A percentile compares a stretch with the other conserved stretches of the same genome.
These are phyloP conservation scores for Rhagium mordax DNA, from an alignment of 2,888 invertebrate genomes.

Conservation along the genomic window DNA sequence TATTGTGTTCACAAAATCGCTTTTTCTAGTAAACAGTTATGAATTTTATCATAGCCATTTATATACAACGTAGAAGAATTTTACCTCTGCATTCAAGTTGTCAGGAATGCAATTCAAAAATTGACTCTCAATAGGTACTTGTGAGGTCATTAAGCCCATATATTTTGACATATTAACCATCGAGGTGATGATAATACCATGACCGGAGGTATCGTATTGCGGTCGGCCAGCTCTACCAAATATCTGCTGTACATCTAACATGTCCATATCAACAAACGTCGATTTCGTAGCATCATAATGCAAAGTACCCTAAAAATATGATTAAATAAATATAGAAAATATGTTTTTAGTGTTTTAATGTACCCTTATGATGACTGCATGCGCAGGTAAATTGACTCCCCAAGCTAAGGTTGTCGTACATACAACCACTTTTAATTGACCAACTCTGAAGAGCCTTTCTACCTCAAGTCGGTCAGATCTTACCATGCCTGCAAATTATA, in stretches of 20 bases:
- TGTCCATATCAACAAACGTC: conserved; percentile 94
- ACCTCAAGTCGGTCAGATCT: conserved; percentile 62
- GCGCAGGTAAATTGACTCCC: conserved; percentile 99
- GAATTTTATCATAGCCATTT: too few relatives aligned
- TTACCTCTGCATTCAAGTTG: conserved; percentile 97
- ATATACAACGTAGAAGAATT: too few relatives aligned
- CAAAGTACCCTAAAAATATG: conserved; percentile 86
- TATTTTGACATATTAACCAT: conserved; percentile 95
- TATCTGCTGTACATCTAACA: conserved; percentile 97
- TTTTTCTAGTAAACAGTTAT: too few relatives aligned
- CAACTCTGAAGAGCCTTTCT: conserved; percentile 92
- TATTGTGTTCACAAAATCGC: too few relatives aligned
- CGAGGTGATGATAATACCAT: conserved; percentile 95
- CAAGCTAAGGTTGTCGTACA: conserved; percentile 99
- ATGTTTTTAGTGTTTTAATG: conserved; percentile 48
- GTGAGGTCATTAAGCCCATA: conserved; percentile 93
- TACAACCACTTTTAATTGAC: conserved; percentile 89
- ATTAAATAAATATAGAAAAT: neutral
- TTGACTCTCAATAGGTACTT: conserved; percentile 98
- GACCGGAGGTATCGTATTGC: conserved; percentile 95
- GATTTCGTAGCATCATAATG: conserved; percentile 98
- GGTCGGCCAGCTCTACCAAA: conserved; percentile 99
- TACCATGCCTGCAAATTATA: conserved; percentile 73
- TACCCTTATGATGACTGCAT: conserved; percentile 96
- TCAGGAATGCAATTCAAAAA: conserved; percentile 93